These are phyloP conservation scores for Entomobrya proxima DNA, from an alignment of 2,888 invertebrate species.

Conservation along the genomic window DNA sequence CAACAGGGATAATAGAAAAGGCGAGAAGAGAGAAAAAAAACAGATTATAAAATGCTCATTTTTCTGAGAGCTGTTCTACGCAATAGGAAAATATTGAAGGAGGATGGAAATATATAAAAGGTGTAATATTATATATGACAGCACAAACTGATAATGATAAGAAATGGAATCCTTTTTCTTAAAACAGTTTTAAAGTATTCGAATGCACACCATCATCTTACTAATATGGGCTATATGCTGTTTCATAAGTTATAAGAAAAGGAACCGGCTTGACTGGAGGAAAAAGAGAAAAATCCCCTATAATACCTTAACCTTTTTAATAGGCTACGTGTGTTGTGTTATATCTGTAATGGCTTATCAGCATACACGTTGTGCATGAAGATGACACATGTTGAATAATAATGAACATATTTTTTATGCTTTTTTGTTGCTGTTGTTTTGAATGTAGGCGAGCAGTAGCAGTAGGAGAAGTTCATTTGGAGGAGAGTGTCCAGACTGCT, in stretches of 20 bases:
- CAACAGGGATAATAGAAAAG: neutral
- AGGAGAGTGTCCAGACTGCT: constrained; percentile 75
- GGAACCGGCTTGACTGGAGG: constrained; percentile 63
- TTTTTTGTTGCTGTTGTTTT: constrained; percentile 49
- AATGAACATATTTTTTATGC: no score
- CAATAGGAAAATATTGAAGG: neutral
- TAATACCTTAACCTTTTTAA: neutral
- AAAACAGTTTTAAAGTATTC: no score
- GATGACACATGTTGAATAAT: constrained; percentile 51
- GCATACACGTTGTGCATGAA: neutral
- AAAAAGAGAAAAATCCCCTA: neutral
- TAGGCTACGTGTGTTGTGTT: constrained; percentile 23
- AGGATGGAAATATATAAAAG: neutral
- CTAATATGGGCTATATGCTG: no score
- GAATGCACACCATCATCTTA: no score
- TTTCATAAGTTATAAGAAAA: neutral
- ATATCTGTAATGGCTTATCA: constrained; percentile 20
- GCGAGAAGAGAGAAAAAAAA: neutral
- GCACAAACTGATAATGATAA: no score
- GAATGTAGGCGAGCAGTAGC: constrained; percentile 54
- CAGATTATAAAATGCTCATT: no score
- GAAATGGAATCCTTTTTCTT: no score
- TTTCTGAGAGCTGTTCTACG: no score
- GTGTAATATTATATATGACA: no score
- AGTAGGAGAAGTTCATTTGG: constrained; percentile 66